Evolutionary conservation across 2,888 invertebrate species (phyloP), one percentile per base, ranked within the genome.

Genomic region (Dysmachus trigonus): DNA sequence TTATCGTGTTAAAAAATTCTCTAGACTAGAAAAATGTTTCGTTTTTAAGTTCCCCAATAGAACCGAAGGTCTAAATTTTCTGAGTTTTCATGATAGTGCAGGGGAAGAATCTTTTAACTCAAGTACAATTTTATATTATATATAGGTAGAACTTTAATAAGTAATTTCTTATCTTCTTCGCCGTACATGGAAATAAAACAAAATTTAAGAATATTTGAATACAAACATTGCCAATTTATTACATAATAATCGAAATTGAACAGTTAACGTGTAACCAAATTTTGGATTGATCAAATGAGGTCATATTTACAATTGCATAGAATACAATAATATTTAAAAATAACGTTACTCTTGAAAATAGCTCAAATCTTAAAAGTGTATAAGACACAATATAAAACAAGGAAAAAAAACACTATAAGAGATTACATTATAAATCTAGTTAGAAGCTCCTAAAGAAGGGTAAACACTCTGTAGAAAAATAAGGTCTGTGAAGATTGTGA

Each of bases 391-490:
- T 74, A 74, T 35, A 77, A 77, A 77, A 27, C 47, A 62, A 62
- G 62, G 7, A 51, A 35, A 2, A 7, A 47, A 47, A 77, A 47
- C 47, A 77, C 38, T 27, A 47, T 27, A 77, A 41, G 27, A 62
- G 27, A 62, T 62, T 62, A 62, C 8, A 30, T 18, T 77, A n/a
- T n/a, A 18, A 47, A 47, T 47, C 47, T 47, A 41, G 18, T 35
- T 77, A 51, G 77, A 77, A 77, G 47, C 76, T 22, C 6, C 76
- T 76, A 76, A 35, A 22, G 22, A 15, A 77, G 47, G 47, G 27
- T 77, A 77, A 41, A 41, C 30, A 27, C 15, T 62, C 38, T 77
- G 22, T 77, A 77, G 47, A 77, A 77, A 77, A 77, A 77, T 77
- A 77, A 77, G 47, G 30, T 77, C 47, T 77, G 31, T 33, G 30